Evolutionary conservation across 2,797 vertebrate genomes (phyloP).

Genomic region (Neosilurus mollespiculum): DNA sequence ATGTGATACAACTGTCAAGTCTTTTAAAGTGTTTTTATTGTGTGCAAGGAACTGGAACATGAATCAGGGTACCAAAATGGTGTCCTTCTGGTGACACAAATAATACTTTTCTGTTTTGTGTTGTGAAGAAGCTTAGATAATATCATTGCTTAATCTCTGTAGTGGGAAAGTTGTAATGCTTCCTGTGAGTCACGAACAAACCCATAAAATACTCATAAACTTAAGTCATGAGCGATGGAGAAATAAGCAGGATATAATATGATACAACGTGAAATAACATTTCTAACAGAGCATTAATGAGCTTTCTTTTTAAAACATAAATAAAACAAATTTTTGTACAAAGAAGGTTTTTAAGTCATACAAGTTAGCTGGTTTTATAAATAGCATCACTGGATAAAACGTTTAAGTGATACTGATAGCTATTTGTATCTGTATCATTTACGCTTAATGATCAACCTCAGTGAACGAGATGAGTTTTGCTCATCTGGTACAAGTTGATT

Average conservation of each 20-base stretch:
- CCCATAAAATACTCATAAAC: neutral
- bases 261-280: neutral
- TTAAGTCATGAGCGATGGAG: neutral
- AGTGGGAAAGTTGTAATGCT: neutral
- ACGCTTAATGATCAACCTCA: too few species aligned
- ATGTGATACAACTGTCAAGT: neutral
- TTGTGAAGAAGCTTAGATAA: neutral
- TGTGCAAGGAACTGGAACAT: neutral
- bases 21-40: neutral
- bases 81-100: neutral
- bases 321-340: neutral
- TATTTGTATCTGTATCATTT: too few species aligned
- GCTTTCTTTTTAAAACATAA: neutral
- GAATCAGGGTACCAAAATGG: too few species aligned
- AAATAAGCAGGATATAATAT: neutral
- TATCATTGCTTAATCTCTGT: neutral
- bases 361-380: neutral
- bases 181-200: neutral
- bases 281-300: neutral
- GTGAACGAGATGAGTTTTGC: too few species aligned
- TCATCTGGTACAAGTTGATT: too few species aligned
- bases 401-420: too few species aligned
- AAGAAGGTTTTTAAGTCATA: neutral
- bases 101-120: neutral
- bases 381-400: too few species aligned